Base-by-base conservation (phyloP, 2,888 invertebrate species). In the Lasius fuliginosus region DNA sequence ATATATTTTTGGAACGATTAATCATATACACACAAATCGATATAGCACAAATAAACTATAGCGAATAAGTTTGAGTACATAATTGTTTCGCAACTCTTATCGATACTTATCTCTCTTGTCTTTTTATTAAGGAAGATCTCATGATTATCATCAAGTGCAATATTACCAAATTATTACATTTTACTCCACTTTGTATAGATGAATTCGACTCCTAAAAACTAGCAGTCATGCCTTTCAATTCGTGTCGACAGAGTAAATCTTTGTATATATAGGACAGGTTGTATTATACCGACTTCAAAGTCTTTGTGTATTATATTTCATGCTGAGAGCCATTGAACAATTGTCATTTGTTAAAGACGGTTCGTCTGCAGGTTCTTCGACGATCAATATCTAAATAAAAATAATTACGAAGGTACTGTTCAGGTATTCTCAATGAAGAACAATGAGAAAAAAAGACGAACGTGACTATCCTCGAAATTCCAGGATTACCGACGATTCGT, bases 381-480 rank as follows among this genome's bases (percentile, higher is more conserved):
- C 93, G 18, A 93, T 94, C 93, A 33, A 33, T 33, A 33, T 33
- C 30, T 33, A 33, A 33, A 33, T 94, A 92, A 93, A 94, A 93
- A 92, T 92, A 93, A 94, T 94, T 93, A 92, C 86, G 60, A 69
- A 84, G 60, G 68, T 33, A 67, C 15, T 49, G 65, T 36, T 85
- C 86, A 84, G 89, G 88, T 89, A 85, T 67, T 77, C 82, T 64
- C 65, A 84, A 18, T 56, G 67, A 79, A 67, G 62, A 68, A 64
- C 46, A 77, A 23, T n/a, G 76, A 18, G 18, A 64, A 49, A 11
- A 62, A 65, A 56, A 8, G 23, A 33, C 30, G 86, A 85, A 92
- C 92, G 94, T 94, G 94, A 93, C 92, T 88, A 88, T 90, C 90
- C 67, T 58, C 9, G 46, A 71, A 87, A 77, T 86, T 89, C 91